phyloP scores from a whole-genome alignment of 23 tunicate species.

The Styela plicata region DNA sequence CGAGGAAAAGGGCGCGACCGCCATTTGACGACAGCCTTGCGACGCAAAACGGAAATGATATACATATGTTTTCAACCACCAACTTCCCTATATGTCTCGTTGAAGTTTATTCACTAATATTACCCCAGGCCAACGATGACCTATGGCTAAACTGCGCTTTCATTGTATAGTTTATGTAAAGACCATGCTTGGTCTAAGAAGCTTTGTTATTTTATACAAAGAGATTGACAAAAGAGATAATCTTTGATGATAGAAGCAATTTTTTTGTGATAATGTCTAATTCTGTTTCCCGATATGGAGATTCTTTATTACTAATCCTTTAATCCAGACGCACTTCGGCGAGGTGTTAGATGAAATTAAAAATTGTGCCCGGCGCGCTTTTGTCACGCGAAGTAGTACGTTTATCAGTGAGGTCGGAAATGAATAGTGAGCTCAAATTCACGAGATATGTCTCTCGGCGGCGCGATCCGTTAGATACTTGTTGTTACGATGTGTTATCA shows the following conservation, averaged over 20 bases:
- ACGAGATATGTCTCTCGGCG: too few species aligned
- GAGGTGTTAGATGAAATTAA: not conserved
- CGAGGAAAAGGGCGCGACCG: not conserved
- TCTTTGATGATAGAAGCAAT: not conserved
- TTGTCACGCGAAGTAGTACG: not conserved
- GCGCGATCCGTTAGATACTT: too few species aligned
- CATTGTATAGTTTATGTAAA: too few species aligned
- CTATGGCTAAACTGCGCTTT: too few species aligned
- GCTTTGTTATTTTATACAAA: too few species aligned
- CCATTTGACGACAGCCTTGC: not conserved
- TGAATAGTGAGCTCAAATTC: too few species aligned
- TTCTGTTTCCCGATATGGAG: not conserved
- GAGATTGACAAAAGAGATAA: too few species aligned
- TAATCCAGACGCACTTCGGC: not conserved
- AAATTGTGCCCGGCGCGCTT: not conserved
- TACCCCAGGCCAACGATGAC: too few species aligned
- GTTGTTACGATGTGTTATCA: too few species aligned
- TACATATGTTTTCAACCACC: not conserved
- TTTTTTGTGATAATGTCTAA: not conserved
- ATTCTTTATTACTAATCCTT: not conserved
- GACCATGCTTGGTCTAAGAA: too few species aligned
- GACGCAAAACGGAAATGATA: not conserved
- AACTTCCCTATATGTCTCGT: not conserved
- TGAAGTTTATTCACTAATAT: too few species aligned
- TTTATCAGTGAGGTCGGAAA: too few species aligned